A percentile compares a stretch with the other conserved stretches of the same genome.
phyloP scores from a whole-genome alignment of 1,140 invertebrate genomes.

The Scaptodrosophila lebanonensis region DNA sequence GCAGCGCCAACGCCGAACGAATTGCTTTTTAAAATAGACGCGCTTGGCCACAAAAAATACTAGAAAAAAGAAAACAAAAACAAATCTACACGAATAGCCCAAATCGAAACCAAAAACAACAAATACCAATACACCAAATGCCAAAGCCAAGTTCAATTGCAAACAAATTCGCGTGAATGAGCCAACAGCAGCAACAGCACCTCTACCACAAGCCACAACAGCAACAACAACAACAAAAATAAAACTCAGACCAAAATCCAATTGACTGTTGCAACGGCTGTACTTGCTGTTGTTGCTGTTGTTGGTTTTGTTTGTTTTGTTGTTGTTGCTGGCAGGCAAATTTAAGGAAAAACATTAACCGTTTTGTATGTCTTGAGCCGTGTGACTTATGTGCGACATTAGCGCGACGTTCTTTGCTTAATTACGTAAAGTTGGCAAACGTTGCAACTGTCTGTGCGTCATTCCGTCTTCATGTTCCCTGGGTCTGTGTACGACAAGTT shows the following conservation, averaged over 20 bases:
- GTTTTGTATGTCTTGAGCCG: conserved; percentile 56
- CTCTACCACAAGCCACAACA: conserved; percentile 24
- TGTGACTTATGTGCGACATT: conserved; percentile 75
- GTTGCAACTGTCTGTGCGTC: conserved; percentile 8
- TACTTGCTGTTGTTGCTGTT: conserved; percentile 17
- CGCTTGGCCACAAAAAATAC: conserved; percentile 35
- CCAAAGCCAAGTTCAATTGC: conserved; percentile 76
- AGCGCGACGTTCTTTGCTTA: conserved; percentile 72
- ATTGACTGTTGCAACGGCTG: conserved; percentile 11
- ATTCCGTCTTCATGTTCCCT: conserved; percentile 24
- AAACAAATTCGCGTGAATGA: conserved; percentile 75
- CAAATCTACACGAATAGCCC: no score
- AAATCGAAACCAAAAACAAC: conserved; percentile 56
- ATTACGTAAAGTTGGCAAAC: conserved; percentile 74
- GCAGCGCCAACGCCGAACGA: conserved; percentile 21
- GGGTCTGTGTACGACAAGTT: conserved; percentile 62
- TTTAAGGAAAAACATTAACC: conserved; percentile 66
- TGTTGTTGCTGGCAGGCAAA: conserved; percentile 59
- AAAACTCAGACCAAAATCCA: not conserved
- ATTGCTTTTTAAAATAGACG: not conserved
- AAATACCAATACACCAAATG: conserved; percentile 51
- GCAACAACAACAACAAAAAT: conserved; percentile 1
- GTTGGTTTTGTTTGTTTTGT: conserved; percentile 61
- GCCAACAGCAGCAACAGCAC: conserved; percentile 18
- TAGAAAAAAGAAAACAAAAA: conserved; percentile 18